A percentile compares a stretch with the other conserved stretches of the same genome.
phyloP scores from a whole-genome alignment of 2,888 invertebrate genomes.

The Scaptomyza caliginosa region DNA sequence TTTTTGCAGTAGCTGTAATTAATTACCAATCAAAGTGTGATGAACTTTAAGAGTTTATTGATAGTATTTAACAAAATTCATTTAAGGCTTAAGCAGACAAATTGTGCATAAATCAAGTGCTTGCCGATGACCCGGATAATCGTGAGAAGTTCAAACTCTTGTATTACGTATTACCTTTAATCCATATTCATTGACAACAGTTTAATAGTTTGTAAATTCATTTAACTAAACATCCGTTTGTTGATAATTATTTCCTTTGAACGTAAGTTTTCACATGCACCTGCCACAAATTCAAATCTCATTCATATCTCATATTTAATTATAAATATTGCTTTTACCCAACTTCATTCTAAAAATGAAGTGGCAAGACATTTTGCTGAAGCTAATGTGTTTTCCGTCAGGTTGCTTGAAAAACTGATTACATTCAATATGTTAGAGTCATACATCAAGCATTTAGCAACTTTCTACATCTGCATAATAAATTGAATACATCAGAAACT shows the following conservation, averaged over 20 bases:
- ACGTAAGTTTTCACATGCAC: neutral
- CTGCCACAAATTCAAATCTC: neutral
- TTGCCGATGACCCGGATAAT: constrained; percentile 20
- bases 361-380: neutral
- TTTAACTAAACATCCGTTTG: neutral
- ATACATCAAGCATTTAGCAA: constrained; percentile 70
- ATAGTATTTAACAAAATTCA: constrained; percentile 38
- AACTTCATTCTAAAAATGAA: neutral
- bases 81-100: constrained; percentile 38
- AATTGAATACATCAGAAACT: constrained; percentile 77
- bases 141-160: constrained; percentile 64
- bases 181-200: no score
- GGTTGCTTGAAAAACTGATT: constrained; percentile 52
- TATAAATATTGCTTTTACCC: neutral
- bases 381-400: constrained; percentile 33
- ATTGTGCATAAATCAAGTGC: constrained; percentile 52
- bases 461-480: constrained; percentile 76
- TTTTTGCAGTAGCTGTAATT: constrained; percentile 49
- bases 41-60: constrained; percentile 67
- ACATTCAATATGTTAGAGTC: constrained; percentile 65
- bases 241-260: neutral
- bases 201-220: neutral
- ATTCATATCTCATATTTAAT: constrained; percentile 8
- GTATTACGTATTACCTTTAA: no score
- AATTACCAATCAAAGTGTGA: constrained; percentile 66